Evolutionary conservation across 2,113 vertebrate species (phyloP), one percentile per base, ranked within the genome.

Genomic region (Cyrtonyx montezumae): DNA sequence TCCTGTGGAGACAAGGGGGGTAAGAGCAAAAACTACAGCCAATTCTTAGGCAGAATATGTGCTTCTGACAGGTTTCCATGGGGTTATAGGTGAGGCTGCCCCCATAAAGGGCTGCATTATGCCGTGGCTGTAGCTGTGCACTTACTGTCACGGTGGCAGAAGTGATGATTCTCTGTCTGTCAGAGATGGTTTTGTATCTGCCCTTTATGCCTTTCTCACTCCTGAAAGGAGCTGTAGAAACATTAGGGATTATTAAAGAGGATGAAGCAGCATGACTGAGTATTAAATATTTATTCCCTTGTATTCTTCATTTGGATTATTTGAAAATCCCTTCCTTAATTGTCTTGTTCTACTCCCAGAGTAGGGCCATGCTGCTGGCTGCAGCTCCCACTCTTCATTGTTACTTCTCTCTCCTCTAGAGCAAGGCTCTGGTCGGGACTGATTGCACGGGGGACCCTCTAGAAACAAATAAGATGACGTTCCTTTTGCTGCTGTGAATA

Each of bases 281-380:
- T 78, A 51, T 59, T 68, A 94, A 94, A 91, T 91, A 95, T 94
- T 93, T 94, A 94, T 94, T 87, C 80, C 25, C 65, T 59, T 59
- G 53, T 84, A 59, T 61, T 71, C 92, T 94, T 93, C 46, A 43
- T 86, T 91, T 91, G 84, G 62, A 76, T 96, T 93, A 79, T 87
- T 90, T 32, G 63, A 74, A 83, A 94, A 69, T 85, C 46, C 8
- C 17, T 69, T 68, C 80, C 58, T 81, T 91, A 91, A 80, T 88
- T 94, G 73, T 80, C 76, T 91, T 80, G n/a, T 53, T 94, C 91
- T 82, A 22, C 61, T 87, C 30, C 43, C 79, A 46, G 37, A 75
- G 76, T 36, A 92, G 55, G 14, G 56, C 87, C 78, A 8, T 58
- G n/a, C 66, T 62, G 56, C 76, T 88, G 84, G 40, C 61, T 80